Base-by-base conservation (phyloP, 2,888 invertebrate species). In the Ceriagrion tenellum region DNA sequence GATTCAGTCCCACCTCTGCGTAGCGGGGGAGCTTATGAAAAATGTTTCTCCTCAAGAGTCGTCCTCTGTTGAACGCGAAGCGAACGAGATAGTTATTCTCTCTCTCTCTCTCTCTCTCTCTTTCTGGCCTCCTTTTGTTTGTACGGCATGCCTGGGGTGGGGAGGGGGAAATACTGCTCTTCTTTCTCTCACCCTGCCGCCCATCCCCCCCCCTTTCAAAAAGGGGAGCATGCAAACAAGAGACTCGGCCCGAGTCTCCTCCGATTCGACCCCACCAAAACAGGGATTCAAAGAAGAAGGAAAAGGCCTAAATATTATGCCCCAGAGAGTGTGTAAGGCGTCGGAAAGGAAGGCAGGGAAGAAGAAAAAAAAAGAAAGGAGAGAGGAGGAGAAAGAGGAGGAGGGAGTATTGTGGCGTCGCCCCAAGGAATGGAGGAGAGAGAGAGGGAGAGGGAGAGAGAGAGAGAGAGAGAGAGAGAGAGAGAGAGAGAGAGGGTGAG, bases 211-310 rank as follows among this genome's bases (percentile, higher is more conserved):
- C 20, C 81, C 16, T 35, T n/a, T 8, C n/a, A n/a, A n/a, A 47
- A 47, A 47, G 81, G n/a, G 18, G 81, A 35, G n/a, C 81, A 81
- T 81, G 81, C 81, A 81, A 81, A 81, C 30, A 81, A 81, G 81
- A 81, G 35, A 81, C 81, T 81, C 35, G 26, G 35, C 16, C 81
- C 30, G 8, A 81, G 81, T 81, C 81, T 81, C 81, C 35, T 35
- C 81, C 30, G 35, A 81, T 81, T 13, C 81, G 81, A 30, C 81
- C 35, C 47, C 47, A 47, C 47, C 81, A 16, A 81, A 81, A 35
- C 81, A 81, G 16, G 81, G 81, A 81, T 81, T 81, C 81, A 81
- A 35, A 35, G 30, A 26, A 81, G 59, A 59, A 12, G 59, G 20
- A 59, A 26, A 81, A 81, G 81, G 81, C 26, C 81, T 35, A 81